Conservation (phyloP, 2,888 invertebrate species). For the Taphrorychus bicolor region DNA sequence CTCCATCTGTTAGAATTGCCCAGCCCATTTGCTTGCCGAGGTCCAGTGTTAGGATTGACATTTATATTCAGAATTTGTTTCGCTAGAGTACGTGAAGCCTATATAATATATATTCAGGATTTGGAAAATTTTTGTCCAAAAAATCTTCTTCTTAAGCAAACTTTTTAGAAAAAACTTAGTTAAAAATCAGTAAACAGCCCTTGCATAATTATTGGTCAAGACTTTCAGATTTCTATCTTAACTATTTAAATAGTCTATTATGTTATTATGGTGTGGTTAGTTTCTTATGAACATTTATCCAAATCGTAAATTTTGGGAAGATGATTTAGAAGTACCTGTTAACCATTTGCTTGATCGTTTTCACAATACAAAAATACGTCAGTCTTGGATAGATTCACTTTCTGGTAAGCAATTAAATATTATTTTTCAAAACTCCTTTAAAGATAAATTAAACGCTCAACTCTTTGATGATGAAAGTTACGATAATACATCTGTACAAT, state of each 20-base stretch:
- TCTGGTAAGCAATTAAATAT: slow-evolving; percentile 5
- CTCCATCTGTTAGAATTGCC: background rate
- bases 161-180: too few species aligned
- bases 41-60: background rate
- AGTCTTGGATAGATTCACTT: slow-evolving; percentile 1
- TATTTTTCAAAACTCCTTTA: slow-evolving; percentile 4
- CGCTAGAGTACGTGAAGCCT: background rate
- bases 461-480: slow-evolving; percentile 4
- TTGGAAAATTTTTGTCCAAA: slow-evolving; percentile 12
- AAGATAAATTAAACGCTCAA: background rate
- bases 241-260: too few species aligned
- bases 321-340: slow-evolving; percentile 1
- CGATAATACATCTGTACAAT: background rate
- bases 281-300: background rate
- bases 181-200: too few species aligned
- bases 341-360: slow-evolving; percentile 3
- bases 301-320: background rate
- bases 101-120: background rate
- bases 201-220: too few species aligned
- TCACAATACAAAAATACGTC: background rate
- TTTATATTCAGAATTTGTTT: too few species aligned
- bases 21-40: slow-evolving; percentile 1
- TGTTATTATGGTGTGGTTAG: background rate
- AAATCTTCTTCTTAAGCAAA: background rate
- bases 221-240: too few species aligned